Percentiles rank a stretch among this genome's conserved stretches.
Evolutionary conservation across 2,888 invertebrate species (phyloP).

Genomic region (Ephialtes manifestator): DNA sequence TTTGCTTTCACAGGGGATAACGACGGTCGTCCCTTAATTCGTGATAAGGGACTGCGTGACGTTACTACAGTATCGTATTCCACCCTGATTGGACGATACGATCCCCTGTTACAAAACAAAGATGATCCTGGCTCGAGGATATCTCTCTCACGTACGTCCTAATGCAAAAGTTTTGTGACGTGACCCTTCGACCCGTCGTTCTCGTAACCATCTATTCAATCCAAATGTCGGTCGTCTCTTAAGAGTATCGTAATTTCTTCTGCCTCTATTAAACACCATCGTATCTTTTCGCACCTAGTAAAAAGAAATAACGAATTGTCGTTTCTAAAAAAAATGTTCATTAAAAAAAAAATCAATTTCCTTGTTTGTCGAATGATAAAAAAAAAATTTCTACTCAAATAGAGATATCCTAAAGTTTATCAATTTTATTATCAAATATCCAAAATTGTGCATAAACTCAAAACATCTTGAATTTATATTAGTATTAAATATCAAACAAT

Average conservation of each 20-base stretch:
- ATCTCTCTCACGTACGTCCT: neutral
- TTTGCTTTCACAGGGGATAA: conserved; percentile 38
- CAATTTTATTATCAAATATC: neutral
- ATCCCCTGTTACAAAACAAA: neutral
- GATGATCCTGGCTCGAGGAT: neutral
- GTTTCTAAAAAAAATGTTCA: no score
- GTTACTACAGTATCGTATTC: conserved; percentile 26
- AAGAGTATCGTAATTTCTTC: neutral
- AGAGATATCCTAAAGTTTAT: neutral
- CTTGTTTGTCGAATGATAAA: no score
- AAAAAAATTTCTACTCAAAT: neutral
- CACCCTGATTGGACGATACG: conserved; percentile 51
- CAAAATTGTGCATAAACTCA: no score
- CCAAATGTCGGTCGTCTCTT: neutral
- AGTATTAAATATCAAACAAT: no score
- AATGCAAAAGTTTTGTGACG: conserved; percentile 6
- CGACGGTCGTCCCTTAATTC: conserved; percentile 25
- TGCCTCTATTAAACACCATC: neutral
- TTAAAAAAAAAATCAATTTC: no score
- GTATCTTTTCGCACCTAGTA: neutral
- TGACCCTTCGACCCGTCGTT: conserved; percentile 6
- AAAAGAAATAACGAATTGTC: neutral
- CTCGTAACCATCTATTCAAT: conserved; percentile 9
- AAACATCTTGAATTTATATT: no score
- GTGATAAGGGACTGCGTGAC: conserved; percentile 12